Conservation (phyloP, 2,113 vertebrate species). For the Gopherus evgoodei region DNA sequence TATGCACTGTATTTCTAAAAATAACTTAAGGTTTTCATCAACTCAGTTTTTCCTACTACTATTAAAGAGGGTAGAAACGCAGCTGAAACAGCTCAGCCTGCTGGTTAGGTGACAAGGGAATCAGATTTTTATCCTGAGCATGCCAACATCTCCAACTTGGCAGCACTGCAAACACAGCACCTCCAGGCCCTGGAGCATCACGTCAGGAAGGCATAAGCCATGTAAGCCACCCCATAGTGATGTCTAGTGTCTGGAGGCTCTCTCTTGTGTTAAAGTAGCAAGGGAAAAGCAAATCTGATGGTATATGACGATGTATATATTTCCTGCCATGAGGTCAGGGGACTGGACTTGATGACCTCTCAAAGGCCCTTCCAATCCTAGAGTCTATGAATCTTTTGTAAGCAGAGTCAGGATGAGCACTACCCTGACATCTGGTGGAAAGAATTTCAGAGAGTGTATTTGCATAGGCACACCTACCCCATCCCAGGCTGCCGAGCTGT, state of each 20-base stretch:
- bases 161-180: neutral
- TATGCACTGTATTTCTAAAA: neutral
- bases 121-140: neutral
- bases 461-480: too few relatives aligned
- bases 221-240: fast-evolving
- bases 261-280: neutral
- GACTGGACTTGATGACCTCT: too few relatives aligned
- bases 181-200: neutral
- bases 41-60: neutral
- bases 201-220: neutral
- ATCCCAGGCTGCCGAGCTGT: too few relatives aligned
- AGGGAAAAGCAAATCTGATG: neutral
- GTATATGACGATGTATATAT: too few relatives aligned
- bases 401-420: too few relatives aligned
- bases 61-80: neutral
- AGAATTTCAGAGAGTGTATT: too few relatives aligned
- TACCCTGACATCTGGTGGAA: too few relatives aligned
- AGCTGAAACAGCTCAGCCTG: neutral
- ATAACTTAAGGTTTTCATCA: neutral
- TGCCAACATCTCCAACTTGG: neutral
- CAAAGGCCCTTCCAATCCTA: too few relatives aligned
- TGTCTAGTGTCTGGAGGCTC: neutral
- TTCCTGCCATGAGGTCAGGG: too few relatives aligned
- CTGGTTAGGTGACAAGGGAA: neutral
- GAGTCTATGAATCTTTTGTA: too few relatives aligned